phyloP scores from a whole-genome alignment of 2,888 invertebrate species.

The Notodonta ziczac region DNA sequence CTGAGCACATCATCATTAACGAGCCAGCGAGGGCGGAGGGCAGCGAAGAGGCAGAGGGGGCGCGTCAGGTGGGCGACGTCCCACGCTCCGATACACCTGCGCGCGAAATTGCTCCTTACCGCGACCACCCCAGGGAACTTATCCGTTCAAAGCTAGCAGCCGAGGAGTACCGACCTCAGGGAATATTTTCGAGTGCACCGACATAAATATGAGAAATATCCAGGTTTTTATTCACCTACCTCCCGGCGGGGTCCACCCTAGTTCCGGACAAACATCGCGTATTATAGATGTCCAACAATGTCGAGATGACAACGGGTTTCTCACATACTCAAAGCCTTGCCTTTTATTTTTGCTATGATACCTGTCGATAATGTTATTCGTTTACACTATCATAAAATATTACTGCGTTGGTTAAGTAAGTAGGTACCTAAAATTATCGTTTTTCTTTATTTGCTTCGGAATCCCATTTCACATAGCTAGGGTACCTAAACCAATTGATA shows the following conservation, averaged over 20 bases:
- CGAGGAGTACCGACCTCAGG: constrained; percentile 64
- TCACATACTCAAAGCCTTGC: constrained; percentile 41
- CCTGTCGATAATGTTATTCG: constrained; percentile 34
- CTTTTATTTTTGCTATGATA: constrained; percentile 40
- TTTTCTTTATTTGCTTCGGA: constrained; percentile 1
- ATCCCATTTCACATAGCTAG: too few species aligned
- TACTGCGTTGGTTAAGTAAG: background rate
- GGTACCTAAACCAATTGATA: too few species aligned
- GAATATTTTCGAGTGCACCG: constrained; percentile 81
- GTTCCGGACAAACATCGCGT: constrained; percentile 67
- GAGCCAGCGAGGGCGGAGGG: constrained; percentile 86
- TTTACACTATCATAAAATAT: too few species aligned
- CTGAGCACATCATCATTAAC: constrained; percentile 92
- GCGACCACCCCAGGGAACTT: constrained; percentile 60
- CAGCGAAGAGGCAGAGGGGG: constrained; percentile 85
- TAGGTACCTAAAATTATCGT: background rate
- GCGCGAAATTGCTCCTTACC: constrained; percentile 75
- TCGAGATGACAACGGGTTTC: constrained; percentile 67
- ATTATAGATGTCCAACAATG: constrained; percentile 75
- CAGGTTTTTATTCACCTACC: constrained; percentile 78
- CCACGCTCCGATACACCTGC: constrained; percentile 80
- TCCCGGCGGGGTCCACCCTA: constrained; percentile 49
- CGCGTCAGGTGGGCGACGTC: constrained; percentile 84
- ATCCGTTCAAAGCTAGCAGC: constrained; percentile 55
- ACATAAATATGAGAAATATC: constrained; percentile 83